These are phyloP conservation scores for Dasypolia templi DNA, from an alignment of 2,888 invertebrate species.

Conservation along the genomic window DNA sequence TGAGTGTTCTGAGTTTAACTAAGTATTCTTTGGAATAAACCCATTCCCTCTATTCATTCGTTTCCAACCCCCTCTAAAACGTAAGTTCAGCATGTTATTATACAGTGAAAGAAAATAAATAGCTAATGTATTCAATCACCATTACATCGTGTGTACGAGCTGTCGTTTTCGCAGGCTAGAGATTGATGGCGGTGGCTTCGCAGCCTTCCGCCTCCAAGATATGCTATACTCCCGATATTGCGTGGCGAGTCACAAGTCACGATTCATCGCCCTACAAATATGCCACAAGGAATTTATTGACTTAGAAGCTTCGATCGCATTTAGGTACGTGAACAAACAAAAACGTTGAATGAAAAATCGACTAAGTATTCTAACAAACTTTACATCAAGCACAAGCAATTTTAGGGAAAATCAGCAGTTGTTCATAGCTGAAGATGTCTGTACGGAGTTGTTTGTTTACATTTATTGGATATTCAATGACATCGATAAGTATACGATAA, in stretches of 20 bases:
- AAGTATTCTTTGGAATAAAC: neutral
- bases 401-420: neutral
- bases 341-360: constrained; percentile 13
- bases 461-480: constrained; percentile 56
- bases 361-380: constrained; percentile 9
- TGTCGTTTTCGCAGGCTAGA: constrained; percentile 72
- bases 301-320: constrained; percentile 65
- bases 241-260: constrained; percentile 80
- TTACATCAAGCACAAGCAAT: neutral
- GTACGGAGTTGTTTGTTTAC: constrained; percentile 64
- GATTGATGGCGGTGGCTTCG: constrained; percentile 80
- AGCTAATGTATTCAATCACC: constrained; percentile 52
- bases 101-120: constrained; percentile 18
- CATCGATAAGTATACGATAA: constrained; percentile 55
- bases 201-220: constrained; percentile 78
- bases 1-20: neutral
- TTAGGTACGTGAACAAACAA: constrained; percentile 40
- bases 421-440: neutral
- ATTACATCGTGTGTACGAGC: constrained; percentile 66
- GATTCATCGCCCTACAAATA: constrained; percentile 73
- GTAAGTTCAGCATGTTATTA: neutral
- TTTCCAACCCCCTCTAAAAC: neutral
- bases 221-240: constrained; percentile 80
- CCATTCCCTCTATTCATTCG: neutral
- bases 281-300: constrained; percentile 73